phyloP scores from a whole-genome alignment of 2,888 invertebrate species.

The Kryphioiulus occultus region DNA sequence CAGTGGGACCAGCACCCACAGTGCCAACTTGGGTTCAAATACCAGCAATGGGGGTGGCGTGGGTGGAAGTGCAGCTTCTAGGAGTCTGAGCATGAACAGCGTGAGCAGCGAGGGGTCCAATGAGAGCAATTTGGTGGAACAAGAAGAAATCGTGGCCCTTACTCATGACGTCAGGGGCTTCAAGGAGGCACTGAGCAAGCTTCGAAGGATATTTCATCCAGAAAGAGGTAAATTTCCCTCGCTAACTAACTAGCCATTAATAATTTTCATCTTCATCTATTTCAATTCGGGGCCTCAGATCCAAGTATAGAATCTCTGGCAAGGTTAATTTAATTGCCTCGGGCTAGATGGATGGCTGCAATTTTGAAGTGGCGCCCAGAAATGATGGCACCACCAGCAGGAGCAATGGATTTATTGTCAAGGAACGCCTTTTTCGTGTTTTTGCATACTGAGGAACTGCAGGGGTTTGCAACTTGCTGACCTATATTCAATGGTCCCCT shows the following conservation, averaged over 20 bases:
- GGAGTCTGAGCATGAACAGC: conserved; percentile 61
- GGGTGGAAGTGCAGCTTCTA: conserved; percentile 52
- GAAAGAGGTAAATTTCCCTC: conserved; percentile 59
- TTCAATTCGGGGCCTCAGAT: not conserved
- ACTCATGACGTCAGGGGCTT: conserved; percentile 65
- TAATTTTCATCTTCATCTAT: not conserved
- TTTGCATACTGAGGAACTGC: not conserved
- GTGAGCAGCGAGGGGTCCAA: conserved; percentile 61
- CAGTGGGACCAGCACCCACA: too few relatives aligned
- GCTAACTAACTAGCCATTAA: not conserved
- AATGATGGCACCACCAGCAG: conserved; percentile 11
- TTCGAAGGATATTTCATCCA: conserved; percentile 63
- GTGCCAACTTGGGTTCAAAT: conserved; percentile 9
- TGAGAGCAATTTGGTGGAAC: conserved; percentile 61
- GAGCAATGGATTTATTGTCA: conserved; percentile 2
- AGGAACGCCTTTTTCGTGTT: not conserved
- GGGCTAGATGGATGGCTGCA: not conserved
- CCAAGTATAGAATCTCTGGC: not conserved
- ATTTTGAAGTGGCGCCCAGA: not conserved
- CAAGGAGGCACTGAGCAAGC: conserved; percentile 64
- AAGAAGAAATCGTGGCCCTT: conserved; percentile 65
- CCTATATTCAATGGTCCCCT: not conserved
- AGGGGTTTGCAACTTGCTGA: not conserved
- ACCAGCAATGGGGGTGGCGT: conserved; percentile 33
- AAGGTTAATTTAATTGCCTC: conserved; percentile 19